phyloP scores from a whole-genome alignment of 2,113 vertebrate genomes.

The Anguilla rostrata region DNA sequence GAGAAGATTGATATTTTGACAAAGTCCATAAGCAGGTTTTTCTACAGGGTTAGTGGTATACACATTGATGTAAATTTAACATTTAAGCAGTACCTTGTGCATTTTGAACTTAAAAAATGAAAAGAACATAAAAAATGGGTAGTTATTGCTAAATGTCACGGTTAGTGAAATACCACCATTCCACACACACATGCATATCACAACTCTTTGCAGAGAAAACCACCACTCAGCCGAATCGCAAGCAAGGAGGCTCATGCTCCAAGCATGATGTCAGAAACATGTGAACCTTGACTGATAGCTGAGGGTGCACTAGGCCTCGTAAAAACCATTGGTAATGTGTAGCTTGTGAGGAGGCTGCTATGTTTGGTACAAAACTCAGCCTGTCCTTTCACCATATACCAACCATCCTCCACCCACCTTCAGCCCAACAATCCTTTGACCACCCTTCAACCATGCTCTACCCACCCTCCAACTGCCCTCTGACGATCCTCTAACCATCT shows the following conservation, averaged over 20 bases:
- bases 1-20: background rate
- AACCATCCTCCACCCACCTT: too few species aligned
- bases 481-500: background rate
- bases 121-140: background rate
- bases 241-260: background rate
- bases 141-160: background rate
- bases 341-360: background rate
- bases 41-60: background rate
- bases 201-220: background rate
- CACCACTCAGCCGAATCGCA: background rate
- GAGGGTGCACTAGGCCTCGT: background rate
- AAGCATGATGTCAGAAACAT: background rate
- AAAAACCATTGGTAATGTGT: background rate
- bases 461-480: too few species aligned
- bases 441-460: too few species aligned
- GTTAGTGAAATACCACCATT: background rate
- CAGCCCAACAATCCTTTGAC: too few species aligned
- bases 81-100: background rate
- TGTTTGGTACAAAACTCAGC: background rate
- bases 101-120: background rate
- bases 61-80: background rate
- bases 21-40: background rate
- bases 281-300: background rate
- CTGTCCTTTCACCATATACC: too few species aligned
- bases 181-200: background rate